phyloP scores from a whole-genome alignment of 37 sponge, comb jelly and placozoan genomes.

The Beroe ovata region DNA sequence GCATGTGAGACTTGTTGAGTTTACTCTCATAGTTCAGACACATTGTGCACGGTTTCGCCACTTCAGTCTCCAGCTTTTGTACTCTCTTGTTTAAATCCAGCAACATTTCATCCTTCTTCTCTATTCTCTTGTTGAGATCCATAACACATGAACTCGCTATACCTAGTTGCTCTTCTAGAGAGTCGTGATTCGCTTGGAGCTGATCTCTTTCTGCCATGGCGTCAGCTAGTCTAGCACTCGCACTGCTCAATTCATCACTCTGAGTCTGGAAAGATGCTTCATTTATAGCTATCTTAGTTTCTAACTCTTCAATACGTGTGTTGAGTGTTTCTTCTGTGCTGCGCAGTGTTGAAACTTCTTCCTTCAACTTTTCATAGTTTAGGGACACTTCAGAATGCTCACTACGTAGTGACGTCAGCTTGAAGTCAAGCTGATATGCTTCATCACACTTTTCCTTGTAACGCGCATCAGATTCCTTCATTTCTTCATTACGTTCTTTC shows the following conservation, averaged over 20 bases:
- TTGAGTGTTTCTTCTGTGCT: not conserved
- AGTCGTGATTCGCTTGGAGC: not conserved
- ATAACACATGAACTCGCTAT: constrained; percentile 6
- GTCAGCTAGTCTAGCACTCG: not conserved
- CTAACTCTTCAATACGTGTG: not conserved
- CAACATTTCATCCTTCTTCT: constrained; percentile 63
- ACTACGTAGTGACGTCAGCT: constrained; percentile 2
- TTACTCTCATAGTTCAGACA: constrained; percentile 41
- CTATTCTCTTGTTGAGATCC: constrained; percentile 17
- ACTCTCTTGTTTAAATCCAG: constrained; percentile 16
- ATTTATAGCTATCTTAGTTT: not conserved
- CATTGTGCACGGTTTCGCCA: constrained; percentile 43
- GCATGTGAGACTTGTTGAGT: constrained; percentile 11
- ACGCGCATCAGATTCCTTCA: not conserved
- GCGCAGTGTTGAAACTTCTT: not conserved
- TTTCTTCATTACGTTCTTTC: not conserved
- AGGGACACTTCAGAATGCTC: not conserved
- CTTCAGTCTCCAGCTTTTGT: constrained; percentile 24
- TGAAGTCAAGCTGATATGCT: constrained; percentile 38
- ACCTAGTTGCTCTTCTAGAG: constrained; percentile 19
- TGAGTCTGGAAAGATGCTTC: not conserved
- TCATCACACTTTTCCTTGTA: constrained; percentile 59
- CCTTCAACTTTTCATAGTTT: not conserved
- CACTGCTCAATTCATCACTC: not conserved
- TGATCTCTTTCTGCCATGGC: not conserved